phyloP scores from a whole-genome alignment of 2,888 invertebrate species.

The Adelognathus sp. region DNA sequence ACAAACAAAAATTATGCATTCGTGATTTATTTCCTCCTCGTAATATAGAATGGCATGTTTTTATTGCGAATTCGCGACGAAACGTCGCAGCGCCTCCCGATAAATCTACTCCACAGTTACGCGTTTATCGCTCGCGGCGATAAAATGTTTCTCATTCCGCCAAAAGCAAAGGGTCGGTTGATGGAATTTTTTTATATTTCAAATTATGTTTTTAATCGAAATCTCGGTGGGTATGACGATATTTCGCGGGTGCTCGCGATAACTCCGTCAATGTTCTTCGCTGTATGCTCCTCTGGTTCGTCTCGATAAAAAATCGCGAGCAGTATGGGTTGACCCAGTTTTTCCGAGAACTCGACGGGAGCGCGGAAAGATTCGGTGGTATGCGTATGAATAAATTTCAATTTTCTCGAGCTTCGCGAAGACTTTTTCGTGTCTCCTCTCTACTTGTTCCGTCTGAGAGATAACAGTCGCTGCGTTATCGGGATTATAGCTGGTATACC shows the following conservation, averaged over 20 bases:
- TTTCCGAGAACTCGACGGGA: background rate
- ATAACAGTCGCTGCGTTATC: background rate
- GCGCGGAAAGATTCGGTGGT: background rate
- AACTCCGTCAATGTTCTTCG: background rate
- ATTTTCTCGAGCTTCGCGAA: conserved; percentile 3
- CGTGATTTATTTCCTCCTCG: too few relatives aligned
- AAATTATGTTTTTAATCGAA: background rate
- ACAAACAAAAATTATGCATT: too few relatives aligned
- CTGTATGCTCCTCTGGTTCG: background rate
- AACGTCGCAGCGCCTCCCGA: too few relatives aligned
- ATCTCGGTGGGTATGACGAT: background rate
- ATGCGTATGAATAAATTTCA: conserved; percentile 39
- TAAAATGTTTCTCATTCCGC: background rate
- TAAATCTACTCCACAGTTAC: background rate
- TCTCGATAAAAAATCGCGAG: background rate
- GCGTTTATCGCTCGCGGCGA: background rate
- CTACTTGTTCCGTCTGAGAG: background rate
- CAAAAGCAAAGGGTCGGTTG: background rate
- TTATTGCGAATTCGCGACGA: too few relatives aligned
- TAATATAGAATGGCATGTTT: too few relatives aligned
- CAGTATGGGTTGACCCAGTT: conserved; percentile 1
- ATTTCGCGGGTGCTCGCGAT: background rate
- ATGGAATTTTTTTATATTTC: background rate
- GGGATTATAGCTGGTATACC: background rate
- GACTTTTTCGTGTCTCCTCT: background rate